A percentile compares a stretch with the other conserved stretches of the same genome.
Evolutionary conservation across 1,140 invertebrate genomes (phyloP).

Genomic region (Nomia melanderi): DNA sequence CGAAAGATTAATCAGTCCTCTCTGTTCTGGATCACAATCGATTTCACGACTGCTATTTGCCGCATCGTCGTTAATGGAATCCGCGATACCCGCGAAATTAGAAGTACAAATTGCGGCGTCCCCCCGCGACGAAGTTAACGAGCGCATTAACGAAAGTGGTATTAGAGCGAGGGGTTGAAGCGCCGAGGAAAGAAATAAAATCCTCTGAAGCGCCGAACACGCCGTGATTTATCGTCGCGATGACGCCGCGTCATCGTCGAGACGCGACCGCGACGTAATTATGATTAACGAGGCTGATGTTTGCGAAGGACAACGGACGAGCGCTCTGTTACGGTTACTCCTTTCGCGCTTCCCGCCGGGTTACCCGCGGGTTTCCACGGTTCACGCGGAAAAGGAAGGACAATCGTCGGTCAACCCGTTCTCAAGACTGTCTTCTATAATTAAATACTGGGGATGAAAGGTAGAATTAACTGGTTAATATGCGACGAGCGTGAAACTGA

Average conservation of each 20-base stretch:
- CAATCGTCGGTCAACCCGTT: neutral
- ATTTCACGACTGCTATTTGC: no score
- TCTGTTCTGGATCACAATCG: no score
- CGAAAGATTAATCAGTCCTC: no score
- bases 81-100: no score
- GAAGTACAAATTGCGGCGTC: no score
- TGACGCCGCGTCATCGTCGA: neutral
- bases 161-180: neutral
- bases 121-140: no score
- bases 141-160: neutral
- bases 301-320: neutral
- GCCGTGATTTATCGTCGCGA: neutral
- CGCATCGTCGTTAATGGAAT: no score
- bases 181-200: neutral
- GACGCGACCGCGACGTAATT: neutral
- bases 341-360: neutral
- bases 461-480: neutral
- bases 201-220: neutral
- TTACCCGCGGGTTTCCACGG: neutral
- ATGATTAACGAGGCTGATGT: constrained; percentile 25
- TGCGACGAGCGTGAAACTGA: no score
- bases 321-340: constrained; percentile 1
- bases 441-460: neutral
- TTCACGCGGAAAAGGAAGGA: neutral
- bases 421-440: neutral